A percentile compares a stretch with the other conserved stretches of the same genome.
These are phyloP conservation scores for Cepphus grylle DNA, from an alignment of 2,113 vertebrate genomes.

Conservation along the genomic window DNA sequence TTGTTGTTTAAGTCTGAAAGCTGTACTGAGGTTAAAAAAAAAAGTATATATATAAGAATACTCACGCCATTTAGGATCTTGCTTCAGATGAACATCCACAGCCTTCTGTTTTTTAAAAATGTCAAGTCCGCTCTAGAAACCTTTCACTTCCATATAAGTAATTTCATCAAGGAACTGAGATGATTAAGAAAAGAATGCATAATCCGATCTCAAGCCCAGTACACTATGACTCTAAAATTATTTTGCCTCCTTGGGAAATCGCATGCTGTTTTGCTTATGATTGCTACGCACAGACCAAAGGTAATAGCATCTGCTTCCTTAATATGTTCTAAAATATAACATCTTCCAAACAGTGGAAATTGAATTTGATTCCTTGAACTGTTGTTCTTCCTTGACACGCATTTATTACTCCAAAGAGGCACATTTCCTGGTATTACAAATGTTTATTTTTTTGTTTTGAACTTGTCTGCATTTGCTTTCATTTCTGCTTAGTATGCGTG, in stretches of 20 bases:
- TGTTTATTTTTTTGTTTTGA: constrained; percentile 5
- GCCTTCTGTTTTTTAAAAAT: neutral
- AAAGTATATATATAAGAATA: neutral
- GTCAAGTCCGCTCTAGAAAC: constrained; percentile 4
- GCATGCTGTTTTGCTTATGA: constrained; percentile 5
- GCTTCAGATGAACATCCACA: neutral
- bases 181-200: constrained; percentile 20
- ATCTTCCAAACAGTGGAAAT: neutral
- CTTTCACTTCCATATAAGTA: neutral
- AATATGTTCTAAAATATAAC: neutral
- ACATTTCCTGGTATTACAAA: constrained; percentile 1
- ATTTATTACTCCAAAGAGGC: neutral
- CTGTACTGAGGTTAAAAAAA: neutral
- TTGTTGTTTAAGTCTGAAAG: neutral
- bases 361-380: constrained; percentile 14
- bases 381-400: neutral
- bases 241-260: constrained; percentile 15
- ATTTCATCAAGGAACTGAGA: constrained; percentile 30
- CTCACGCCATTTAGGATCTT: neutral
- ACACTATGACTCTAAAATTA: neutral
- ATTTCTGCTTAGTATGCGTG: constrained; percentile 29
- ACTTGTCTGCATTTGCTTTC: neutral
- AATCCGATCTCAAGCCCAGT: constrained; percentile 12
- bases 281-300: neutral
- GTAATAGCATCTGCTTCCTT: neutral